Base-by-base conservation (phyloP, 1,140 invertebrate genomes). In the Probaryconus sp. region DNA sequence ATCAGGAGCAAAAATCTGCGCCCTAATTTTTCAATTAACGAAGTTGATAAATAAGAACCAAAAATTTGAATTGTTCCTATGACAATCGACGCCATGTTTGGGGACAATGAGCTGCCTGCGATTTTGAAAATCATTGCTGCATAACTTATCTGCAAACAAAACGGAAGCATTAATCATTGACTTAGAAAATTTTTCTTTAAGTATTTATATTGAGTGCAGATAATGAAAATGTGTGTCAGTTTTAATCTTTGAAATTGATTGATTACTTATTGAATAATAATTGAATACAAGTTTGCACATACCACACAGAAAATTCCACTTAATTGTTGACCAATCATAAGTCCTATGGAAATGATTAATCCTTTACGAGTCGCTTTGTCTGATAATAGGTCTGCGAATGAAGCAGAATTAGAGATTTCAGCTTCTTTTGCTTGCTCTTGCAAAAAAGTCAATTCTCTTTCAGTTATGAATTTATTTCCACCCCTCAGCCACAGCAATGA, bases 1-100 rank as follows among this genome's bases (percentile, higher is more conserved):
- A 89, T 82, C 3, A 91, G 72, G 2, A 92, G 79, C 0, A 93
- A 77, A 1, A 88, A 63, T 72, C 89, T 88, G 33, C 92, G 85
- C 10, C 91, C 92, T 1, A 86, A 85, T 37, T 86, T 85, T 71
- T 93, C 92, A 75, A 92, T 90, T 10, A 92, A 56, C 5, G 89
- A 43, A 0, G 86, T 85, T 0, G 90, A 88, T 0, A 89, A 21
- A 9, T 84, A 84, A 0, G 90, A 88, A 3, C 89, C 89, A 3
- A 87, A 14, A 0, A 90, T 43, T 74, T 89, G 84, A 5, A 89
- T 85, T 0, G 40, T 11, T 6, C 83, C 87, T 4, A 89, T 85
- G 7, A 91, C 85, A n/a, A 92, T 90, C n/a, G 91, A 81, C 2
- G 87, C 84, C 18, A 77, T 48, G n/a, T 87, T 81, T 0, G 89